Percentiles rank a stretch among this genome's conserved stretches.
phyloP scores from a whole-genome alignment of 2,797 vertebrate genomes.

The Diplodus sargus region DNA sequence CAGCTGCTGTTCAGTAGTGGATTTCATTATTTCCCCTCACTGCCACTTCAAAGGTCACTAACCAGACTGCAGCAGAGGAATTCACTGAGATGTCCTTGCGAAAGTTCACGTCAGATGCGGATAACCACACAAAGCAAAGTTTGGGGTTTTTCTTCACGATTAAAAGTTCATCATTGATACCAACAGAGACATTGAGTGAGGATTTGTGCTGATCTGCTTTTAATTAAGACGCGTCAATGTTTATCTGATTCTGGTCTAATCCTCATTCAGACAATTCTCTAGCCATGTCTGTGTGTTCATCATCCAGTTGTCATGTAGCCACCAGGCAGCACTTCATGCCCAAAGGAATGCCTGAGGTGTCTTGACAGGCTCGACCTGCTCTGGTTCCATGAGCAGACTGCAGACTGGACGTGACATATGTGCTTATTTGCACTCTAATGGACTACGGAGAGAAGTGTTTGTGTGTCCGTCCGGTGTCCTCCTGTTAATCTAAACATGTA shows the following conservation, averaged over 20 bases:
- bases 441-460: conserved; percentile 7
- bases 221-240: conserved; percentile 3
- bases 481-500: too few relatives aligned
- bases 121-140: conserved; percentile 5
- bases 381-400: conserved; percentile 3
- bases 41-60: conserved; percentile 44
- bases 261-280: conserved; percentile 6
- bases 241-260: conserved; percentile 6
- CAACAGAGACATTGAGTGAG: background rate
- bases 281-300: conserved; percentile 6
- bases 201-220: conserved; percentile 5
- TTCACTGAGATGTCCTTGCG: conserved; percentile 7
- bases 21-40: conserved; percentile 45
- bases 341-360: conserved; percentile 32
- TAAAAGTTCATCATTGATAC: conserved; percentile 20
- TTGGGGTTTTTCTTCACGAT: background rate
- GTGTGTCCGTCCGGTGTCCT: background rate
- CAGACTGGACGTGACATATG: background rate
- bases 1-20: conserved; percentile 29
- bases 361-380: background rate
- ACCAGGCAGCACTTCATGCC: conserved; percentile 23
- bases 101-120: conserved; percentile 10
- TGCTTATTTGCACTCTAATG: conserved; percentile 23
- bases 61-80: conserved; percentile 29
- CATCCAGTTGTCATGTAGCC: conserved; percentile 15